These are phyloP conservation scores for Alligator sinensis DNA, from an alignment of 2,113 vertebrate species.

Conservation along the genomic window DNA sequence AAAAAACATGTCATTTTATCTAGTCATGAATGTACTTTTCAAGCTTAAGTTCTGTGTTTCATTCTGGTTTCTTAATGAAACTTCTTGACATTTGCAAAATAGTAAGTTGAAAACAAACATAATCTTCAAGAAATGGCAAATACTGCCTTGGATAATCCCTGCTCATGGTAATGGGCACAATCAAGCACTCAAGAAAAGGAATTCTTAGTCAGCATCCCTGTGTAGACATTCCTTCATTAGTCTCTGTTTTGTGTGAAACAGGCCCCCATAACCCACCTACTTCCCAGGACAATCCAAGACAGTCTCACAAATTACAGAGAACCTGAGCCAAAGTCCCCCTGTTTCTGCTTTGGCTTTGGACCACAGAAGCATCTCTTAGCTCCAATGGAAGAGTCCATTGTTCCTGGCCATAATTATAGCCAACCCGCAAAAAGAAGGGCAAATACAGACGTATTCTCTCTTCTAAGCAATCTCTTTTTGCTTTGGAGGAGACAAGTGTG, in stretches of 20 bases:
- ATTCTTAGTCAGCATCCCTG: neutral
- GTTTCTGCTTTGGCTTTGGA: too few species aligned
- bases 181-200: neutral
- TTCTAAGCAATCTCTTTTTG: too few species aligned
- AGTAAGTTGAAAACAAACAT: conserved; percentile 1
- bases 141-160: neutral
- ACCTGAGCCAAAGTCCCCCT: neutral
- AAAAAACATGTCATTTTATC: too few species aligned
- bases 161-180: neutral
- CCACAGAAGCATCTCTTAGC: too few species aligned
- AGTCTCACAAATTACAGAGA: neutral
- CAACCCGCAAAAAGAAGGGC: too few species aligned
- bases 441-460: too few species aligned
- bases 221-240: neutral
- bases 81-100: neutral
- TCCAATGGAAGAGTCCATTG: too few species aligned
- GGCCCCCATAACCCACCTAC: neutral
- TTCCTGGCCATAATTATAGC: too few species aligned
- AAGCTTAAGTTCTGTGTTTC: neutral
- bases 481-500: too few species aligned
- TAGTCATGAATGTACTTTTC: neutral
- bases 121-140: neutral
- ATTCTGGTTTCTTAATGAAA: neutral
- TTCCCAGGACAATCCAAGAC: neutral
- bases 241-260: neutral